These are phyloP conservation scores for Rallus limicola DNA, from an alignment of 2,113 vertebrate species.

Conservation along the genomic window DNA sequence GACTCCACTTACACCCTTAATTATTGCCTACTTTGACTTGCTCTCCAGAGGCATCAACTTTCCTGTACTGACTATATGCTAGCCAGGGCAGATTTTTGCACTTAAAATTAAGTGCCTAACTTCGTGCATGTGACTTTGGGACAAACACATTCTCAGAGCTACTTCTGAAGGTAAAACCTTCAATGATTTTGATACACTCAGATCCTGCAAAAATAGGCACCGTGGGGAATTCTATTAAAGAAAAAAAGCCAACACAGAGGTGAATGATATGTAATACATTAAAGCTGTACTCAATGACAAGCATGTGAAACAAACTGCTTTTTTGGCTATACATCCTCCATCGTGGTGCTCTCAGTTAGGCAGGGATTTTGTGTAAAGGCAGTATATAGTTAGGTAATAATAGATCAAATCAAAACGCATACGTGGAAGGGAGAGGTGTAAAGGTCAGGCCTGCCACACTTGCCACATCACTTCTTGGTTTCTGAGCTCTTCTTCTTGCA, in stretches of 20 bases:
- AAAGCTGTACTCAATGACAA: neutral
- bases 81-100: neutral
- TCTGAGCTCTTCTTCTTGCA: neutral
- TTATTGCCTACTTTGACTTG: neutral
- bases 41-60: neutral
- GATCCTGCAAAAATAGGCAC: neutral
- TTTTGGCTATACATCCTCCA: neutral
- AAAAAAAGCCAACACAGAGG: neutral
- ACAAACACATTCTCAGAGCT: neutral
- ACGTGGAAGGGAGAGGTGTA: neutral
- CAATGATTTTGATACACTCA: neutral
- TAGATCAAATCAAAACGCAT: neutral
- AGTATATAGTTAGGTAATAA: neutral
- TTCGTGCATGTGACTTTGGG: neutral
- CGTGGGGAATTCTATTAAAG: neutral
- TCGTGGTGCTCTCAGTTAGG: neutral
- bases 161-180: neutral
- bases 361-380: neutral
- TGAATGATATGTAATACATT: neutral
- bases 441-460: neutral
- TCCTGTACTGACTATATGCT: neutral
- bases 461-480: neutral
- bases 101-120: neutral
- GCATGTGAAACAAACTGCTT: neutral
- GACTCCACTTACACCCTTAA: neutral